Evolutionary conservation across 2,797 vertebrate genomes (phyloP), one percentile per base, ranked within the genome.

Genomic region (Aeoliscus strigatus): DNA sequence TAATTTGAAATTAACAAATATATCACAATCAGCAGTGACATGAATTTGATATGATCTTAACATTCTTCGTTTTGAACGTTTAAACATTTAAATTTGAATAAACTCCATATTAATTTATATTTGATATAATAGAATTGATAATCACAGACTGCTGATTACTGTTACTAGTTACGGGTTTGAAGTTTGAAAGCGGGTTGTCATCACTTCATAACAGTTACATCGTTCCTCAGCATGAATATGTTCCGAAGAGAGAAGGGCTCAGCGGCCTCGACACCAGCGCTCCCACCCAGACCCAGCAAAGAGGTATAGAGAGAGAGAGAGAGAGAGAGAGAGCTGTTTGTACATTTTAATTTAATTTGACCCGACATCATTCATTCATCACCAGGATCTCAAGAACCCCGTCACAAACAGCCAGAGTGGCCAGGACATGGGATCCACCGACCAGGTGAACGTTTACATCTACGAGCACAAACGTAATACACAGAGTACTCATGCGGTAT

Each of bases 141-240:
- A 27, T 4, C 10, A 4, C 26, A 27, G 26, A 4, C 4, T 27
- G 9, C 26, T 9, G 5, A 10, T 5, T 9, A 27, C 4, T 9
- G n/a, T 5, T 4, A 27, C n/a, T n/a, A n/a, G n/a, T n/a, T n/a
- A n/a, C n/a, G n/a, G n/a, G n/a, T n/a, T n/a, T n/a, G n/a, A n/a
- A n/a, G n/a, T n/a, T n/a, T n/a, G n/a, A n/a, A n/a, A n/a, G n/a
- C n/a, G n/a, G n/a, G n/a, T n/a, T n/a, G n/a, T n/a, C n/a, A n/a
- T n/a, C n/a, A n/a, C n/a, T n/a, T n/a, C n/a, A n/a, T n/a, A n/a
- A n/a, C n/a, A n/a, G n/a, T n/a, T n/a, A 2, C 21, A 23, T 1
- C 55, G 3, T 54, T 1, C 59, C 55, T 13, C 52, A 82, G 72
- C 13, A 65, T 80, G 72, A 59, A 71, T 13, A 40, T 73, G 49